Evolutionary conservation across 2,888 invertebrate genomes (phyloP).

Genomic region (Ernsta delagoae): DNA sequence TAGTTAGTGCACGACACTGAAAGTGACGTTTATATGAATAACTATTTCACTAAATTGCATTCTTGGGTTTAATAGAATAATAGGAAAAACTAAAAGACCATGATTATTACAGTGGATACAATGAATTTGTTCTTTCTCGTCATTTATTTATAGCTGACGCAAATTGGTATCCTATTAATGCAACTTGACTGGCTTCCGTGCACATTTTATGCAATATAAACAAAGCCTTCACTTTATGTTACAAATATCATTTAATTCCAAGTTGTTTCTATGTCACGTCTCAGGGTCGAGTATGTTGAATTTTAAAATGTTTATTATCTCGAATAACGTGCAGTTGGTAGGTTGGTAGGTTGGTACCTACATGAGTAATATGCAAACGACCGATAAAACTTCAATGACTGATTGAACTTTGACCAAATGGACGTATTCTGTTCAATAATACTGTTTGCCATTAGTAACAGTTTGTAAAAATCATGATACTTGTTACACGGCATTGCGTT

Average conservation of each 20-base stretch:
- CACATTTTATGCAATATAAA: conserved; percentile 19
- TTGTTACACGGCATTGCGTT: background rate
- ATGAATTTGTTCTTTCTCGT: background rate
- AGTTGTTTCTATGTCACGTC: conserved; percentile 14
- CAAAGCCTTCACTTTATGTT: conserved; percentile 20
- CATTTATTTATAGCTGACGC: conserved; percentile 32
- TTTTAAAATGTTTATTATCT: background rate
- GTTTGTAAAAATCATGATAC: background rate
- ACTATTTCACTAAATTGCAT: too few relatives aligned
- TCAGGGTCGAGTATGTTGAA: conserved; percentile 7
- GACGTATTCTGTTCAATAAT: background rate
- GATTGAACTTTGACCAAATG: conserved; percentile 6
- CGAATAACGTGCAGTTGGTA: background rate
- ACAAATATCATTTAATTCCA: conserved; percentile 12
- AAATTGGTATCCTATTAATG: conserved; percentile 30
- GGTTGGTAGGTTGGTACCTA: background rate
- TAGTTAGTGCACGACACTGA: too few relatives aligned
- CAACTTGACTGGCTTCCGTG: conserved; percentile 30
- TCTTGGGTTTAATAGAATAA: too few relatives aligned
- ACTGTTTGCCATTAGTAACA: background rate
- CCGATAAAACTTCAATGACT: conserved; percentile 1
- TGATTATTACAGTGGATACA: too few relatives aligned
- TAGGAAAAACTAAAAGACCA: background rate
- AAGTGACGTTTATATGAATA: too few relatives aligned
- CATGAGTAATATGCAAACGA: background rate